These are phyloP conservation scores for Lochmaea crataegi DNA, from an alignment of 2,888 invertebrate genomes.

Conservation along the genomic window DNA sequence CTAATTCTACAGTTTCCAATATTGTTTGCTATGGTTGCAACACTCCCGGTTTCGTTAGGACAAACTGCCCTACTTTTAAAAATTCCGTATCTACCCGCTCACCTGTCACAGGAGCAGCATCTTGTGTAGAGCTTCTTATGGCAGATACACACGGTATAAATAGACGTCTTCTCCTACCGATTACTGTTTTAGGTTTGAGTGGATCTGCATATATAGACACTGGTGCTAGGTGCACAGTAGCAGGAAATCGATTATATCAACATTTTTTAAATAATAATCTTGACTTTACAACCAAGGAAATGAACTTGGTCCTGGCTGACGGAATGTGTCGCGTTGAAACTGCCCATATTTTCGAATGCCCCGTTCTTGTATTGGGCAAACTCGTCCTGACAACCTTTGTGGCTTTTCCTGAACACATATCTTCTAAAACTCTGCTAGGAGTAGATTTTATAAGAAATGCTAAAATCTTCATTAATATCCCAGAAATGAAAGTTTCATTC, in stretches of 20 bases:
- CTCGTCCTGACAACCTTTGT: slow-evolving; percentile 38
- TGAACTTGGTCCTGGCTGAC: slow-evolving; percentile 39
- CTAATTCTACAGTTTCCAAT: slow-evolving; percentile 7
- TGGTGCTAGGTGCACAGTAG: slow-evolving; percentile 38
- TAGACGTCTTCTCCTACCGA: slow-evolving; percentile 16
- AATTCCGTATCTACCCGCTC: background rate
- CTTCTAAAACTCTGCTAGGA: slow-evolving; percentile 37
- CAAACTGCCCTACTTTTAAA: slow-evolving; percentile 20
- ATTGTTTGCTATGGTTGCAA: slow-evolving; percentile 29
- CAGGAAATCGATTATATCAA: slow-evolving; percentile 26
- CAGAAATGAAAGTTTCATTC: slow-evolving; percentile 21
- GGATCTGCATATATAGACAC: slow-evolving; percentile 41
- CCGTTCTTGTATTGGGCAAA: slow-evolving; percentile 28
- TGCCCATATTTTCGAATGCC: slow-evolving; percentile 26
- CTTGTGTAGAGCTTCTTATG: slow-evolving; percentile 18
- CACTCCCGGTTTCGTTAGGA: slow-evolving; percentile 22
- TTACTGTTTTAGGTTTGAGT: slow-evolving; percentile 10
- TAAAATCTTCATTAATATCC: slow-evolving; percentile 34
- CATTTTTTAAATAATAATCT: slow-evolving; percentile 24
- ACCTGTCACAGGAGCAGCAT: background rate
- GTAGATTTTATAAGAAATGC: slow-evolving; percentile 40
- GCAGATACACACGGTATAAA: slow-evolving; percentile 5
- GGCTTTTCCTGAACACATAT: slow-evolving; percentile 29
- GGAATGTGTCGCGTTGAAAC: slow-evolving; percentile 23
- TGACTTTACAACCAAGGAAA: slow-evolving; percentile 9